Conservation (phyloP, 2,113 vertebrate genomes). For the Anolis sagrei region DNA sequence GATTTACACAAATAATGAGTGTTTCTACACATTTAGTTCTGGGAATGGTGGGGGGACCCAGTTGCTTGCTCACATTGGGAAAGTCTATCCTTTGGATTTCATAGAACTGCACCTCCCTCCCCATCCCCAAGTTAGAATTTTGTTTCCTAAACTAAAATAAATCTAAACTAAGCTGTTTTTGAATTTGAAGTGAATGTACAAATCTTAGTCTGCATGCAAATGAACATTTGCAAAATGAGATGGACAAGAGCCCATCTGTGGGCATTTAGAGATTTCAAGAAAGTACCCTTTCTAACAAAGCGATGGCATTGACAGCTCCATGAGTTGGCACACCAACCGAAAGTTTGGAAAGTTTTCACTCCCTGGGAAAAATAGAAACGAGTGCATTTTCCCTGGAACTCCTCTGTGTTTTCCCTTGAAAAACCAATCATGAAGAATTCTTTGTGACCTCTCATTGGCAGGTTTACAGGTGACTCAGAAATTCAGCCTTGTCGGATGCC, state of each 20-base stretch:
- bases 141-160: no score
- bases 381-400: not conserved
- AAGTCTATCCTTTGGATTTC: no score
- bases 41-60: not conserved
- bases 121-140: no score
- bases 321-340: not conserved
- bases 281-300: not conserved
- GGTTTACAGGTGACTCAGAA: not conserved
- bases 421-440: not conserved
- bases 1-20: conserved; percentile 5
- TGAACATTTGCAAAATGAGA: not conserved
- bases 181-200: not conserved
- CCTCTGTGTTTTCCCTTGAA: not conserved
- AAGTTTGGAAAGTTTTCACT: not conserved
- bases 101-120: no score
- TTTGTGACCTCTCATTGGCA: not conserved
- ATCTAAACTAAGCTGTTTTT: not conserved
- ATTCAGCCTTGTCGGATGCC: not conserved
- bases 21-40: conserved; percentile 8
- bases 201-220: not conserved
- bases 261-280: not conserved
- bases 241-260: not conserved
- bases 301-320: not conserved
- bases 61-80: not conserved
- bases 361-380: not conserved